A percentile compares a stretch with the other conserved stretches of the same genome.
These are phyloP conservation scores for Onychorhynchus coronatus DNA, from an alignment of 2,113 vertebrate genomes.

Conservation along the genomic window DNA sequence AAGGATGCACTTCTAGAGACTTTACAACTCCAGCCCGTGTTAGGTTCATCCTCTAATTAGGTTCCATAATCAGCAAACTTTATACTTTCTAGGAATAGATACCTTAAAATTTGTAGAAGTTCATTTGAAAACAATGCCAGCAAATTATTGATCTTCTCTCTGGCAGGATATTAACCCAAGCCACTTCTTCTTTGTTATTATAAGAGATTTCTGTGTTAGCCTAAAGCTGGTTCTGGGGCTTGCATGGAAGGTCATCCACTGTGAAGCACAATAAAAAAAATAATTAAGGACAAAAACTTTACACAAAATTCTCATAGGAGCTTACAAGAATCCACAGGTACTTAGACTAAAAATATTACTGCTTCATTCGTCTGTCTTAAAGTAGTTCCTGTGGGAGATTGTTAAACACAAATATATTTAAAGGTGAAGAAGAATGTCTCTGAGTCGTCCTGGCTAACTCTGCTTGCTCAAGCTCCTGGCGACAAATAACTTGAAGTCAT, in stretches of 20 bases:
- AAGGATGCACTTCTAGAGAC: not conserved
- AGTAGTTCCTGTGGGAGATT: not conserved
- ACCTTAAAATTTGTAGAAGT: slow-evolving; percentile 1
- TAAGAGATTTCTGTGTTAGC: not conserved
- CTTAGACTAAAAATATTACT: not conserved
- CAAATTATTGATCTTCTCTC: slow-evolving; percentile 6
- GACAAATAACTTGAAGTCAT: not conserved
- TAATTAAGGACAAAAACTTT: not conserved
- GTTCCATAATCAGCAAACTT: slow-evolving; percentile 20
- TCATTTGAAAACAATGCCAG: slow-evolving; percentile 15
- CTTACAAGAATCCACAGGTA: not conserved
- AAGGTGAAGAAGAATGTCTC: not conserved
- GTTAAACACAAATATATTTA: not conserved
- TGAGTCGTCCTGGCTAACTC: not conserved
- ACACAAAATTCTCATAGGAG: not conserved
- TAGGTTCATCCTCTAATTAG: slow-evolving; percentile 16
- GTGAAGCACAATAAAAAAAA: not conserved
- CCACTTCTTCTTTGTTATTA: not conserved
- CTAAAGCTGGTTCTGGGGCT: not conserved
- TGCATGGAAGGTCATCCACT: not conserved
- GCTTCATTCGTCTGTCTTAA: not conserved
- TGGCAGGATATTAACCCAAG: not conserved
- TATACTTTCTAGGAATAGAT: not conserved
- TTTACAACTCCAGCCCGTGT: slow-evolving; percentile 2
- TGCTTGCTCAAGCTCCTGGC: not conserved